A percentile compares a stretch with the other conserved stretches of the same genome.
Evolutionary conservation across 1,140 invertebrate species (phyloP).

Genomic region (Callitettix versicolor): DNA sequence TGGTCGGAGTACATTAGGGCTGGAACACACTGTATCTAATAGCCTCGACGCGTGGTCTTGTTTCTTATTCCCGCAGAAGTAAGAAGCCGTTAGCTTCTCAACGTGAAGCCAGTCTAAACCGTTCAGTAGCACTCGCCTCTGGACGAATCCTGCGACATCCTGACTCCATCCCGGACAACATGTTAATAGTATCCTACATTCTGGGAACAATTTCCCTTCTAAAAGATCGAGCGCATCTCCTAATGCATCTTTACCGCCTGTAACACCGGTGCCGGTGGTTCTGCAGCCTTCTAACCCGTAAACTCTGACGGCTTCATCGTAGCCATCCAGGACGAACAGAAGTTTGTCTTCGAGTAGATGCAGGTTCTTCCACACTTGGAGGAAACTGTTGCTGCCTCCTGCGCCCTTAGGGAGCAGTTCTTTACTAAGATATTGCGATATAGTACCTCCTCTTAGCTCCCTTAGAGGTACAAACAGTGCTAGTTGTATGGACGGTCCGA

Average conservation of each 20-base stretch:
- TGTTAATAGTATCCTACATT: slow-evolving; percentile 42
- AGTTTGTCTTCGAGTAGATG: slow-evolving; percentile 39
- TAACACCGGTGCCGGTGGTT: slow-evolving; percentile 8
- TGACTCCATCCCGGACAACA: slow-evolving; percentile 33
- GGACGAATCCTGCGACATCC: slow-evolving; percentile 31
- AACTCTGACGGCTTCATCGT: slow-evolving; percentile 36
- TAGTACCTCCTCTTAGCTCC: slow-evolving; percentile 36
- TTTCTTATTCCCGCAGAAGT: slow-evolving; percentile 29
- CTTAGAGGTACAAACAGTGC: slow-evolving; percentile 41
- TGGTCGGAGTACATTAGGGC: slow-evolving; percentile 29
- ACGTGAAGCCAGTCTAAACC: slow-evolving; percentile 43
- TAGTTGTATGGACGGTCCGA: slow-evolving; percentile 30
- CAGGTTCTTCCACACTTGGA: slow-evolving; percentile 35
- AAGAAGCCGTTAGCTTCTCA: slow-evolving; percentile 36
- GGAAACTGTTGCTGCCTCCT: slow-evolving; percentile 27
- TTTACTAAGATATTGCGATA: slow-evolving; percentile 36
- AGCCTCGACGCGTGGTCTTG: slow-evolving; percentile 22
- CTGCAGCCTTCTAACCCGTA: slow-evolving; percentile 18
- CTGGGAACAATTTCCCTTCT: slow-evolving; percentile 42
- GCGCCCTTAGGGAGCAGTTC: slow-evolving; percentile 37
- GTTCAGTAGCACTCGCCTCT: slow-evolving; percentile 37
- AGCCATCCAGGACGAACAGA: slow-evolving; percentile 43
- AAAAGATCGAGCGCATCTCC: slow-evolving; percentile 40
- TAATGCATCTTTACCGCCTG: slow-evolving; percentile 31
- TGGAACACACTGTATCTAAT: slow-evolving; percentile 23